phyloP scores from a whole-genome alignment of 2,888 invertebrate species.

The Ernsta delagoae region DNA sequence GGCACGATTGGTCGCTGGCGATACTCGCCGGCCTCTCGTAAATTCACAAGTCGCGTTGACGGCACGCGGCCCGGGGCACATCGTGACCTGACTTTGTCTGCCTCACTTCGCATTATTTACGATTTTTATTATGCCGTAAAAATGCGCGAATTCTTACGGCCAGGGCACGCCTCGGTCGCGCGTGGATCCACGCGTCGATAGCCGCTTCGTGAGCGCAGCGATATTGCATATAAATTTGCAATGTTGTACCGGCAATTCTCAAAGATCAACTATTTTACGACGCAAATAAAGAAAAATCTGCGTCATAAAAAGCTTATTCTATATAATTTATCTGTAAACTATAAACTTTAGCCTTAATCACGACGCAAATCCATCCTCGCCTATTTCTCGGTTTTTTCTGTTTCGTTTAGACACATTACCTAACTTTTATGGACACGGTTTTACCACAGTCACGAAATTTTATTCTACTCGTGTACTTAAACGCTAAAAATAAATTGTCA shows the following conservation, averaged over 20 bases:
- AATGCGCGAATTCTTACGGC: conserved; percentile 76
- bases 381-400: conserved; percentile 25
- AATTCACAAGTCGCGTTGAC: conserved; percentile 76
- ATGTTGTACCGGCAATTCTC: conserved; percentile 44
- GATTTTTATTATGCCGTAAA: conserved; percentile 80
- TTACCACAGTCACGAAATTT: no score
- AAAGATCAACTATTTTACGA: conserved; percentile 45
- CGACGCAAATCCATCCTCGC: neutral
- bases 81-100: conserved; percentile 77
- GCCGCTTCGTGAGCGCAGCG: conserved; percentile 65
- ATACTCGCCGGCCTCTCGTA: conserved; percentile 65
- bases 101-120: conserved; percentile 76
- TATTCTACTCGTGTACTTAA: conserved; percentile 10
- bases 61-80: conserved; percentile 68
- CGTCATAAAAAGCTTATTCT: neutral
- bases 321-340: neutral
- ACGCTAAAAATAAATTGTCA: no score
- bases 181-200: conserved; percentile 80
- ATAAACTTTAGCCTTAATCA: neutral
- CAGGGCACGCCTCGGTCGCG: conserved; percentile 70
- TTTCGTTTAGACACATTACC: no score
- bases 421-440: no score
- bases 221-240: conserved; percentile 55
- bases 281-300: conserved; percentile 45
- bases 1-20: conserved; percentile 57